A percentile compares a stretch with the other conserved stretches of the same genome.
These are phyloP conservation scores for Xylophagus ater DNA, from an alignment of 2,888 invertebrate species.

Conservation along the genomic window DNA sequence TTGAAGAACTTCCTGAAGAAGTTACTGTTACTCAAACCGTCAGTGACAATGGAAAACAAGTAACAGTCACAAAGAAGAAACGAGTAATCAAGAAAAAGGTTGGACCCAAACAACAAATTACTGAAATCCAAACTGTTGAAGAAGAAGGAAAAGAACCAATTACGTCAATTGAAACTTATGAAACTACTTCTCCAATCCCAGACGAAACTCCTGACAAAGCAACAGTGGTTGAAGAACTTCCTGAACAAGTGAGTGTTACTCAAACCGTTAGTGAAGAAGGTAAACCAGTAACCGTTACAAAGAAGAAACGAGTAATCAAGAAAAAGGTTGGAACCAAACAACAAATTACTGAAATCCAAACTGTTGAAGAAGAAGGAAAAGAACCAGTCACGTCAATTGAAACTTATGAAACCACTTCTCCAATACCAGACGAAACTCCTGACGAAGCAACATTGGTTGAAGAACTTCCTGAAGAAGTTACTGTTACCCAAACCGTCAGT, in stretches of 20 bases:
- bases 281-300: conserved; percentile 17
- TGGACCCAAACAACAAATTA: conserved; percentile 30
- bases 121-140: conserved; percentile 41
- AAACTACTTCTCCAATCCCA: conserved; percentile 23
- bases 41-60: conserved; percentile 27
- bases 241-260: conserved; percentile 24
- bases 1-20: conserved; percentile 31
- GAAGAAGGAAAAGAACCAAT: conserved; percentile 41
- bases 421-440: too few relatives aligned
- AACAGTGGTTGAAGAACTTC: conserved; percentile 26
- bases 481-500: conserved; percentile 23
- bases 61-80: conserved; percentile 28
- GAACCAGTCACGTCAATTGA: conserved; percentile 23
- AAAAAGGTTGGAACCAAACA: conserved; percentile 34
- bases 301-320: conserved; percentile 33
- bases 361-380: conserved; percentile 27
- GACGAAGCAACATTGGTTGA: too few relatives aligned
- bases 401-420: too few relatives aligned
- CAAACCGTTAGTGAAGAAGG: conserved; percentile 15
- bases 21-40: conserved; percentile 30
- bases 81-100: conserved; percentile 30
- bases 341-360: conserved; percentile 36
- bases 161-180: conserved; percentile 28
- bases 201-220: conserved; percentile 14
- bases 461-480: conserved; percentile 32